These are phyloP conservation scores for Arrhopalites spinosus DNA, from an alignment of 2,888 invertebrate species.

Conservation along the genomic window DNA sequence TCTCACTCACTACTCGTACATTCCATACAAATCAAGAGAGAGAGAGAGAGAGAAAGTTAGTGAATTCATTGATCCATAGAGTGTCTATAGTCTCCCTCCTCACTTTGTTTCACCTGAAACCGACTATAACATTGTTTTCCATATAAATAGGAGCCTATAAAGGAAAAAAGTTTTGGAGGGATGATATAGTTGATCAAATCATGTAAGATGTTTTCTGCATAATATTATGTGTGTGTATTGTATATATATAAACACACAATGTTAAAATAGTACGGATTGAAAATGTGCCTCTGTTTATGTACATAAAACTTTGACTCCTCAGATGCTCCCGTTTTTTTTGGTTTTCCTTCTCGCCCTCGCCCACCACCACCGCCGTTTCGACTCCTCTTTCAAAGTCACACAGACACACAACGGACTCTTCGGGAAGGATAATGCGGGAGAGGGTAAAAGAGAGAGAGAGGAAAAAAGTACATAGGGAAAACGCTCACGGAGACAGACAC, in stretches of 20 bases:
- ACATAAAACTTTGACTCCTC: constrained; percentile 14
- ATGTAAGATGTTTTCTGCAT: not conserved
- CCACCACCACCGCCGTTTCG: not conserved
- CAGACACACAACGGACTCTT: not conserved
- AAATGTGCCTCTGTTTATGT: not conserved
- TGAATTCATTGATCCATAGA: not conserved
- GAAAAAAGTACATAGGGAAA: constrained; percentile 10
- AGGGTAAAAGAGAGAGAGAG: not conserved
- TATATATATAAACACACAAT: not conserved
- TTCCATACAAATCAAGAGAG: not conserved
- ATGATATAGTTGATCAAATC: not conserved
- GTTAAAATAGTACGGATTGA: not conserved
- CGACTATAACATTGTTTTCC: not conserved
- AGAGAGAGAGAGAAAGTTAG: not conserved
- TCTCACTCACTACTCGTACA: too few relatives aligned
- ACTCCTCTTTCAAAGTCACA: not conserved
- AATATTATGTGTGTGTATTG: not conserved
- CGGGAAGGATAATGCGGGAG: not conserved
- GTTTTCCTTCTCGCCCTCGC: constrained; percentile 1
- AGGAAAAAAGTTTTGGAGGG: too few relatives aligned
- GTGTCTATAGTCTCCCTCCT: not conserved
- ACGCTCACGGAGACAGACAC: constrained; percentile 29
- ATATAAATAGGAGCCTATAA: not conserved
- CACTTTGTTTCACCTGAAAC: too few relatives aligned
- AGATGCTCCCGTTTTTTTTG: constrained; percentile 13